These are phyloP conservation scores for Nestor notabilis DNA, from an alignment of 2,113 vertebrate genomes.

Conservation along the genomic window DNA sequence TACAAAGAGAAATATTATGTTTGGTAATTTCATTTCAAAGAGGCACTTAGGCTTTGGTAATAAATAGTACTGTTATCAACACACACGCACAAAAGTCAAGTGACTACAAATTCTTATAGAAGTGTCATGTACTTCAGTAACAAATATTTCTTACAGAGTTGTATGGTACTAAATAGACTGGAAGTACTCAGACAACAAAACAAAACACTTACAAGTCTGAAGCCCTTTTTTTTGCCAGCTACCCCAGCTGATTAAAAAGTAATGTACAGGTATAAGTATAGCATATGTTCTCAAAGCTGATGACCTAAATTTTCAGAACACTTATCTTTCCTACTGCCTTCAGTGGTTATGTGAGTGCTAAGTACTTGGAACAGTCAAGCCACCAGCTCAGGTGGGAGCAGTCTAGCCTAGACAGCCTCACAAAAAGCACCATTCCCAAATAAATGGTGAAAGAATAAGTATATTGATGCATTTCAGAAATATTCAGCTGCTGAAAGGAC, in stretches of 20 bases:
- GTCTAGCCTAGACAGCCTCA: background rate
- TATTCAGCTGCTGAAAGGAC: background rate
- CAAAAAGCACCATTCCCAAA: background rate
- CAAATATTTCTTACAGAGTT: constrained; percentile 24
- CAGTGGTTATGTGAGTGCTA: background rate
- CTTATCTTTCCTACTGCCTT: background rate
- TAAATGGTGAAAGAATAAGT: background rate
- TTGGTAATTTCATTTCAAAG: constrained; percentile 69
- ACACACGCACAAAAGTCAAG: constrained; percentile 30
- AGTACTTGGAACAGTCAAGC: background rate
- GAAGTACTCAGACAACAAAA: background rate
- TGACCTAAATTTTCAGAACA: background rate
- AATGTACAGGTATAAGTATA: background rate
- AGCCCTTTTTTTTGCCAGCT: constrained; percentile 1
- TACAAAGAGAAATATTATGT: constrained; percentile 30
- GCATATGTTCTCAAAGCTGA: background rate
- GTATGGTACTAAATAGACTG: background rate
- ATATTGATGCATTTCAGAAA: background rate
- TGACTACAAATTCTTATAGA: constrained; percentile 26
- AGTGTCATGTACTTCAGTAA: constrained; percentile 13
- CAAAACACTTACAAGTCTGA: background rate
- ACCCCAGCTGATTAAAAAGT: background rate
- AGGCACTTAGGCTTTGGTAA: constrained; percentile 48
- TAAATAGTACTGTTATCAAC: constrained; percentile 58
- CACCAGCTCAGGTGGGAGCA: background rate